Evolutionary conservation across 2,797 vertebrate genomes (phyloP).

Genomic region (Anas acuta): DNA sequence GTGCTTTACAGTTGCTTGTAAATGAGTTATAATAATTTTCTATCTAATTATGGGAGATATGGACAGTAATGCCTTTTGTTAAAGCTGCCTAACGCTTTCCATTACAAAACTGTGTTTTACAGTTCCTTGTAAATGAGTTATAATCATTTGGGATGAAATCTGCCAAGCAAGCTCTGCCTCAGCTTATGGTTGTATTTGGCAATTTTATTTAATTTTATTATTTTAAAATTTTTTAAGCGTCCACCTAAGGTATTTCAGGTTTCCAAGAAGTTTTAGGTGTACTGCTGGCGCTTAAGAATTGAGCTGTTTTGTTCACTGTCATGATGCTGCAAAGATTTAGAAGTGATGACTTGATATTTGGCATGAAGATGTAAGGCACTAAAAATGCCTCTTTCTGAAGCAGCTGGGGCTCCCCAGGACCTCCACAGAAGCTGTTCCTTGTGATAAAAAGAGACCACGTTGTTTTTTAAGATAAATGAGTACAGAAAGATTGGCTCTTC

Average conservation of each 20-base stretch:
- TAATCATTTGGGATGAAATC: slow-evolving; percentile 40
- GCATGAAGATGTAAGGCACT: not conserved
- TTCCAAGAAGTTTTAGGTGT: not conserved
- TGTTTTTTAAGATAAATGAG: not conserved
- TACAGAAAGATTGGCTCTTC: not conserved
- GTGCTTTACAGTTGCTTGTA: slow-evolving; percentile 15
- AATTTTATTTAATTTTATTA: not conserved
- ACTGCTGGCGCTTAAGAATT: not conserved
- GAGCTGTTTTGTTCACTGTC: not conserved
- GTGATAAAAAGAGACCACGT: not conserved
- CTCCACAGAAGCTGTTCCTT: not conserved
- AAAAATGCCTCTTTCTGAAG: not conserved
- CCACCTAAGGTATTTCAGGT: not conserved
- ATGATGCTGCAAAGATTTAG: not conserved
- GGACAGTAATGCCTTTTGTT: slow-evolving; percentile 36
- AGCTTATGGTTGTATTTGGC: not conserved
- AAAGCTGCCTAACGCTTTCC: slow-evolving; percentile 31
- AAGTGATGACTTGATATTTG: not conserved
- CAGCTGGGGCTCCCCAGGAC: not conserved
- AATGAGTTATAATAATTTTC: slow-evolving; percentile 38
- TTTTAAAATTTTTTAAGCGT: not conserved
- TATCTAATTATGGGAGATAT: slow-evolving; percentile 47
- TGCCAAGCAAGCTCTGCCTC: slow-evolving; percentile 14
- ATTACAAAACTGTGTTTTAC: not conserved
- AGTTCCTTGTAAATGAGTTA: slow-evolving; percentile 39